A percentile compares a stretch with the other conserved stretches of the same genome.
Conservation (phyloP, 2,888 invertebrate genomes). For the Achlya flavicornis region DNA sequence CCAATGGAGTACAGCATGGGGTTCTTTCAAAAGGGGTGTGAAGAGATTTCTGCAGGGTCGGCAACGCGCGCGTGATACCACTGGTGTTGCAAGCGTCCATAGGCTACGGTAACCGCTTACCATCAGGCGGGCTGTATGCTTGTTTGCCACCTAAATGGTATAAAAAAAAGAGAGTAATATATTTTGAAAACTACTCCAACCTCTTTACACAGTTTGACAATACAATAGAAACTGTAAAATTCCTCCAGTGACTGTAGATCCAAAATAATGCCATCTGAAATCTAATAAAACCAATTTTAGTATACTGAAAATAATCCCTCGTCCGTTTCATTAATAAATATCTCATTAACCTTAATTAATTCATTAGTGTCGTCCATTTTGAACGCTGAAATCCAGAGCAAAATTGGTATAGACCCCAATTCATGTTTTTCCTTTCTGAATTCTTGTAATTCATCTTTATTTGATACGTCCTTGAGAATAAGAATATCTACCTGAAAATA, state of each 20-base stretch:
- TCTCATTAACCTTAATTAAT: constrained; percentile 50
- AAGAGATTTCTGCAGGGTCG: no score
- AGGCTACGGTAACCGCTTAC: no score
- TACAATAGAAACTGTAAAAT: not conserved
- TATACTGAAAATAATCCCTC: not conserved
- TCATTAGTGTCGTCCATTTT: constrained; percentile 40
- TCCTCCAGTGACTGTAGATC: constrained; percentile 21
- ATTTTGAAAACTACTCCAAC: no score
- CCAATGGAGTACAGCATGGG: no score
- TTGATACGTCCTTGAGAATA: constrained; percentile 45
- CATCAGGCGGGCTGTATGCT: no score
- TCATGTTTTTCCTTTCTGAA: constrained; percentile 37
- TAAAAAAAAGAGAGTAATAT: no score
- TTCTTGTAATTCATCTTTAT: constrained; percentile 32
- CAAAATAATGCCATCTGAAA: constrained; percentile 47
- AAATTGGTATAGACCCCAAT: constrained; percentile 40
- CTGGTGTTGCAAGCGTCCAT: no score
- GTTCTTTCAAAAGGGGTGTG: no score
- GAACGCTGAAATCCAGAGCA: constrained; percentile 40
- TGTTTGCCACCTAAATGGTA: no score
- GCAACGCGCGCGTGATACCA: no score
- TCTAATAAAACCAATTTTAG: constrained; percentile 33
- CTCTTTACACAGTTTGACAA: not conserved
- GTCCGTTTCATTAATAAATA: constrained; percentile 28
- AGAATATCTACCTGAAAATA: constrained; percentile 46